phyloP scores from a whole-genome alignment of 2,888 invertebrate genomes.

The Meghimatium bilineatum region DNA sequence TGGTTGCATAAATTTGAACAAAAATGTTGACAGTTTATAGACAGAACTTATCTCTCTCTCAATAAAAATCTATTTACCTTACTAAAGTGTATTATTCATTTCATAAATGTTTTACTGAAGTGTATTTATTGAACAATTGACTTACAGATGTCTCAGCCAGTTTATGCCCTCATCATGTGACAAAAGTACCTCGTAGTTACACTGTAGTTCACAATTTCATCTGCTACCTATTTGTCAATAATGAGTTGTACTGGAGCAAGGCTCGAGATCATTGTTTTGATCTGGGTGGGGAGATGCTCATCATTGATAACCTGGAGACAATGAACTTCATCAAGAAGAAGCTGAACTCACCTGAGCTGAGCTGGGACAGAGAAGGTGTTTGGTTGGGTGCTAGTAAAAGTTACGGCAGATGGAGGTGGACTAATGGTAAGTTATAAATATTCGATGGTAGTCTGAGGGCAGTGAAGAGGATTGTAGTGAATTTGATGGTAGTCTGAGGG shows the following conservation, averaged over 20 bases:
- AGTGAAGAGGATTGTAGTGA: too few relatives aligned
- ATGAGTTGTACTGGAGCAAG: slow-evolving; percentile 65
- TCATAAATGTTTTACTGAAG: not conserved
- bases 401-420: slow-evolving; percentile 64
- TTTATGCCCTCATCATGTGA: slow-evolving; percentile 30
- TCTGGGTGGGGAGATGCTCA: slow-evolving; percentile 66
- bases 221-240: slow-evolving; percentile 67
- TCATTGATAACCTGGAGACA: slow-evolving; percentile 57
- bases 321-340: slow-evolving; percentile 62
- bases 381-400: slow-evolving; percentile 69
- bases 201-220: slow-evolving; percentile 48
- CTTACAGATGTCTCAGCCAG: not conserved
- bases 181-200: not conserved
- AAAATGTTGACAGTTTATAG: too few relatives aligned
- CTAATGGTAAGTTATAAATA: slow-evolving; percentile 60
- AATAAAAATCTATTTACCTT: too few relatives aligned
- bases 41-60: too few relatives aligned
- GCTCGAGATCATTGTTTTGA: slow-evolving; percentile 64
- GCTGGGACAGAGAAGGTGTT: slow-evolving; percentile 66
- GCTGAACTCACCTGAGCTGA: slow-evolving; percentile 59
- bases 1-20: too few relatives aligned
- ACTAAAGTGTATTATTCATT: not conserved
- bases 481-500: too few relatives aligned
- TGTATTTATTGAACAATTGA: not conserved
- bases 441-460: not conserved